phyloP scores from a whole-genome alignment of 2,113 vertebrate species.

The Bufo gargarizans region DNA sequence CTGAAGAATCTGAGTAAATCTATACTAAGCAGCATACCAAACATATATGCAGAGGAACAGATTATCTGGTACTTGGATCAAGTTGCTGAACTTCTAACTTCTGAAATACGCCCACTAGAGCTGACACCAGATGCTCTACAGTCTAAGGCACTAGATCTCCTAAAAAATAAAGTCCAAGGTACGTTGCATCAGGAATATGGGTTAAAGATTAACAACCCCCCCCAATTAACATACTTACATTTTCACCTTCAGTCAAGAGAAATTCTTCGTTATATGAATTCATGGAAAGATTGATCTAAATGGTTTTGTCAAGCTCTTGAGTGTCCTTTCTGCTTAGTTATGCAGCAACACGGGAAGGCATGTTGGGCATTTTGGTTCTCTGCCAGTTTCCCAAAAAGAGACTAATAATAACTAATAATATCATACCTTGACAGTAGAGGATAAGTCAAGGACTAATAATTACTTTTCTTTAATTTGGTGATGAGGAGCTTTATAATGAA shows the following conservation, averaged over 20 bases:
- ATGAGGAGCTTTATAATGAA: not conserved
- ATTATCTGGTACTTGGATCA: slow-evolving; percentile 20
- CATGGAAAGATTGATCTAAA: not conserved
- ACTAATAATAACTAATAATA: too few relatives aligned
- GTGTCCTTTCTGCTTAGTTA: not conserved
- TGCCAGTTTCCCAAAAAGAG: too few relatives aligned
- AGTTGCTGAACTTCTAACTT: slow-evolving; percentile 19
- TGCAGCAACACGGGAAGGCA: not conserved
- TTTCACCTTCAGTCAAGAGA: not conserved
- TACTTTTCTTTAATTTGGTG: not conserved
- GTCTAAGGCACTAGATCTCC: not conserved
- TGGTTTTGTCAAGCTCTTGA: not conserved
- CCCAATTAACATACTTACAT: not conserved
- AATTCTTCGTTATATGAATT: not conserved
- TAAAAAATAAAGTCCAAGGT: slow-evolving; percentile 11
- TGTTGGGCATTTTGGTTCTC: too few relatives aligned
- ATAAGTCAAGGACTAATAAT: too few relatives aligned
- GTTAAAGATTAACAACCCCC: not conserved
- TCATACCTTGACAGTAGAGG: too few relatives aligned
- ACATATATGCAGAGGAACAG: slow-evolving; percentile 6
- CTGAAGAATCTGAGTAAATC: not conserved
- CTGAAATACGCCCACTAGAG: not conserved
- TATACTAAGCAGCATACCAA: not conserved
- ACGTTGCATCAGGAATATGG: not conserved
- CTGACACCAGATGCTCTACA: not conserved